Conservation (phyloP, 2,113 vertebrate species). For the Calonectris borealis region DNA sequence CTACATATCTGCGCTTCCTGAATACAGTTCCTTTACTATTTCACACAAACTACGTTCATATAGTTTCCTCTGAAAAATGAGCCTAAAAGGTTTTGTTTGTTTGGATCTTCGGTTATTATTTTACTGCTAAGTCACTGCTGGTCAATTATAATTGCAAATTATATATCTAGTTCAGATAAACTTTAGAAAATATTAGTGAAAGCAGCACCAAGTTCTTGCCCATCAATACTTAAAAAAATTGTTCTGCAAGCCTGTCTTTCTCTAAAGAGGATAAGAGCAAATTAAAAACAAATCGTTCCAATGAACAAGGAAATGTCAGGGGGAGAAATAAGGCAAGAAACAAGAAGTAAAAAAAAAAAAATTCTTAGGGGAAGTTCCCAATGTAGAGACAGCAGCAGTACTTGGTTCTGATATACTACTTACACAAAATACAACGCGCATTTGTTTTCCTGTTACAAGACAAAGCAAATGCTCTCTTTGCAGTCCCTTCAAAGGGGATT, state of each 20-base stretch:
- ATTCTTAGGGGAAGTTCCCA: neutral
- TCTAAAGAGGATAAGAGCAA: neutral
- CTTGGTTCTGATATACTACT: neutral
- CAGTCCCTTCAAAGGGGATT: neutral
- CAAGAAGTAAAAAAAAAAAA: neutral
- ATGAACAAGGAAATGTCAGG: neutral
- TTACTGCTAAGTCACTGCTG: neutral
- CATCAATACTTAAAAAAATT: fast-evolving
- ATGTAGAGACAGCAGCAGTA: neutral
- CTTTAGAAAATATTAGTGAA: neutral
- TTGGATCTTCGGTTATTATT: neutral
- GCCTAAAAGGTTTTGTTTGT: neutral
- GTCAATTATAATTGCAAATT: neutral
- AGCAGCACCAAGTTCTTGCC: neutral
- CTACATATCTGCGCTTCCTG: neutral
- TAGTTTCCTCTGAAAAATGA: neutral
- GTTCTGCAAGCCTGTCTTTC: neutral
- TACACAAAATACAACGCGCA: neutral
- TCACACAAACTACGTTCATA: neutral
- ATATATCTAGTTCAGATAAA: neutral
- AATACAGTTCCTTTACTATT: neutral
- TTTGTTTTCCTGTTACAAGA: neutral
- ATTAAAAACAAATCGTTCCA: neutral
- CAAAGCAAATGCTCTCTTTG: neutral
- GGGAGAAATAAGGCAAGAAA: neutral